Conservation (phyloP, 2,797 vertebrate species). For the Tauraco hartlaubi region DNA sequence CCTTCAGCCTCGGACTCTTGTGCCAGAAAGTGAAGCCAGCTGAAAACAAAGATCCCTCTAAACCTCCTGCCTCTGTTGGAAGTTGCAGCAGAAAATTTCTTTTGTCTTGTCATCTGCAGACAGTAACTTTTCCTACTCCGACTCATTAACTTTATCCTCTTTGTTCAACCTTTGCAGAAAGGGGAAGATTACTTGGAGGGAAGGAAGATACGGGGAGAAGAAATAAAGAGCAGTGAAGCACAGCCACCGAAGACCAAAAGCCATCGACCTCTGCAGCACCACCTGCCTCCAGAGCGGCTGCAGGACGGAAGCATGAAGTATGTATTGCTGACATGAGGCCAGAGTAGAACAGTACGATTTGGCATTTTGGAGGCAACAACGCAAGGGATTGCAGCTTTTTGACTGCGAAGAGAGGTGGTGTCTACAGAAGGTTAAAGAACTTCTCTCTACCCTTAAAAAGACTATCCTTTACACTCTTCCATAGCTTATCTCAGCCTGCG, state of each 20-base stretch:
- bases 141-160: background rate
- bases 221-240: background rate
- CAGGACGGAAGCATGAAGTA: background rate
- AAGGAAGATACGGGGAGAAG: background rate
- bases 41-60: background rate
- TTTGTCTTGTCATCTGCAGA: slow-evolving; percentile 7
- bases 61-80: slow-evolving; percentile 29
- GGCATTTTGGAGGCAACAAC: background rate
- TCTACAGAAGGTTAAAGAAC: background rate
- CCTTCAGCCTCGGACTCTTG: background rate
- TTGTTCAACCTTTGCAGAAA: background rate
- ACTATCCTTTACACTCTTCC: background rate
- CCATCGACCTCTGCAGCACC: background rate
- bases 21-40: background rate
- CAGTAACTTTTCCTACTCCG: background rate
- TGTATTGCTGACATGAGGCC: background rate
- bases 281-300: background rate
- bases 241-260: background rate
- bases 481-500: background rate
- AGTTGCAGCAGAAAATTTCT: slow-evolving; percentile 20
- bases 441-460: background rate
- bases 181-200: background rate
- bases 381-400: background rate
- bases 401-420: background rate
- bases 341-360: background rate